Evolutionary conservation across 2,797 vertebrate species (phyloP).

Genomic region (Sebastes miniatus): DNA sequence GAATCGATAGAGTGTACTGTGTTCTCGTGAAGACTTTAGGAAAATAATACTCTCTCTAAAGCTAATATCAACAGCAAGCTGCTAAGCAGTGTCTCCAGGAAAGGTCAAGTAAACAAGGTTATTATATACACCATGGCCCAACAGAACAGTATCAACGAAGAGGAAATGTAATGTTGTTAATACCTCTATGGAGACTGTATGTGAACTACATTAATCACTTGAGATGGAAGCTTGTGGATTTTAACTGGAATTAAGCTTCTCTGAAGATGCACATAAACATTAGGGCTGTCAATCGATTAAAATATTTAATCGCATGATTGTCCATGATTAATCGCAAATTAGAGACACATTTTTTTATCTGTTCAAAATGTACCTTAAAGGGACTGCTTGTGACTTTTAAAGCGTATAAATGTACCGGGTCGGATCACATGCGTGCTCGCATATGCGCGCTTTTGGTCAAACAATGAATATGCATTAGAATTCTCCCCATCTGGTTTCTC

Average conservation of each 20-base stretch:
- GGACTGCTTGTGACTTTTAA: too few species aligned
- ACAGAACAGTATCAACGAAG: not conserved
- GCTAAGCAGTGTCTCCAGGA: not conserved
- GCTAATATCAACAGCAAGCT: not conserved
- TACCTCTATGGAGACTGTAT: not conserved
- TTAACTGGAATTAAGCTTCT: too few species aligned
- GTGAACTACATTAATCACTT: not conserved
- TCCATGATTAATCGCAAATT: too few species aligned
- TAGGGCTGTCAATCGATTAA: too few species aligned
- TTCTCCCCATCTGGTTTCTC: too few species aligned
- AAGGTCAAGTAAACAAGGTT: conserved; percentile 18
- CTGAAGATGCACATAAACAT: too few species aligned
- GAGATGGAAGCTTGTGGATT: not conserved
- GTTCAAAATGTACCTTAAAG: too few species aligned
- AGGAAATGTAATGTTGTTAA: not conserved
- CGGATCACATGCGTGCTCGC: too few species aligned
- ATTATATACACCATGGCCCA: not conserved
- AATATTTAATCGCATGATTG: too few species aligned
- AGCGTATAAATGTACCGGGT: too few species aligned
- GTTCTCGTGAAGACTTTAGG: conserved; percentile 1
- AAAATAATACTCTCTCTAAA: not conserved
- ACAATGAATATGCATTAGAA: not conserved
- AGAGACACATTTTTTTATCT: too few species aligned
- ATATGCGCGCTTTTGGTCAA: not conserved
- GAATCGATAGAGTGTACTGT: not conserved